Evolutionary conservation across 2,113 vertebrate species (phyloP).

Genomic region (Chloropsis hardwickii): DNA sequence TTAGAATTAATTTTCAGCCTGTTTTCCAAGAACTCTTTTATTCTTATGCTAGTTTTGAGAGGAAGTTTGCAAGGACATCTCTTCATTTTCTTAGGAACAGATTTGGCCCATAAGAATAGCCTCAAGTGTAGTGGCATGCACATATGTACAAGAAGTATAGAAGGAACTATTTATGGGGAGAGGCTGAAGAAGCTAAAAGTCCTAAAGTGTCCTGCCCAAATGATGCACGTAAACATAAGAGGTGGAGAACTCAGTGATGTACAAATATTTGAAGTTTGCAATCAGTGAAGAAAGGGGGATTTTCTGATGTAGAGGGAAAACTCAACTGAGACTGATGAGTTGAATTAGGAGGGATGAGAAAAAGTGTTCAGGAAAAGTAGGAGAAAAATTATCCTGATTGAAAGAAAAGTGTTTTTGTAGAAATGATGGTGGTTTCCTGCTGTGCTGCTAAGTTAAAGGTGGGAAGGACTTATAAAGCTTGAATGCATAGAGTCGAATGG

Average conservation of each 20-base stretch:
- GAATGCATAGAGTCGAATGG: neutral
- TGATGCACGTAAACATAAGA: neutral
- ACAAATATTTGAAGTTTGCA: neutral
- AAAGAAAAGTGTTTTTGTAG: neutral
- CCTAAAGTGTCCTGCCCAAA: neutral
- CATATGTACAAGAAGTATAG: neutral
- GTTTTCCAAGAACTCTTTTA: neutral
- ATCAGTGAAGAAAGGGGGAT: neutral
- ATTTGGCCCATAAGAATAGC: neutral
- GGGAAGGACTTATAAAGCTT: neutral
- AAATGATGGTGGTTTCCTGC: neutral
- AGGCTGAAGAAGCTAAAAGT: neutral
- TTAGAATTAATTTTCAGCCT: neutral
- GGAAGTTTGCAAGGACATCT: neutral
- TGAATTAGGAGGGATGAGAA: neutral
- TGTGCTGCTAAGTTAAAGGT: neutral
- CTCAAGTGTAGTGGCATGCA: neutral
- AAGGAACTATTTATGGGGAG: neutral
- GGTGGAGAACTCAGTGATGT: neutral
- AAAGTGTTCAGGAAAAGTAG: neutral
- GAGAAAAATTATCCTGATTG: neutral
- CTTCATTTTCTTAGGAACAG: neutral
- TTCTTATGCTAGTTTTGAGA: neutral
- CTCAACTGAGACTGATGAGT: neutral
- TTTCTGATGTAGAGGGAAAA: neutral